These are phyloP conservation scores for Lophotis ruficrista DNA, from an alignment of 2,113 vertebrate genomes.

Conservation along the genomic window DNA sequence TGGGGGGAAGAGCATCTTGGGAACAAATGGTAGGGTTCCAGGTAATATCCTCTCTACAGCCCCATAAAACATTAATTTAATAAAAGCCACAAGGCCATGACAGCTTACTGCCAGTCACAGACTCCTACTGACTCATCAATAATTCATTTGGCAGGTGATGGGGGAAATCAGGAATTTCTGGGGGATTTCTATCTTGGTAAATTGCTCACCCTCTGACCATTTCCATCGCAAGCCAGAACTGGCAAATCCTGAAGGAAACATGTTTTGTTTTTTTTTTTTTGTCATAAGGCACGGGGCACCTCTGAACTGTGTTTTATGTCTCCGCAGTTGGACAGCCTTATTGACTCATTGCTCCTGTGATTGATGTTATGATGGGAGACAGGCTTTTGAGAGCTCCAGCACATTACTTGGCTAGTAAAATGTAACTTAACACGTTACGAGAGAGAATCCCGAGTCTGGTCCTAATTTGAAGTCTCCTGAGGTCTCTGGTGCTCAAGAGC, in stretches of 20 bases:
- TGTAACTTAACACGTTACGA: background rate
- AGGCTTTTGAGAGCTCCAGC: background rate
- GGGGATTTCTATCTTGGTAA: background rate
- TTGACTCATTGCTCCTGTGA: background rate
- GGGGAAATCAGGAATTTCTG: background rate
- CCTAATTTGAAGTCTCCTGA: background rate
- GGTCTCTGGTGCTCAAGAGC: background rate
- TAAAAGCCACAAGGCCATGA: background rate
- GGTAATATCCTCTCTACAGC: background rate
- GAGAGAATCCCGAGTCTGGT: background rate
- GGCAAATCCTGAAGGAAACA: background rate
- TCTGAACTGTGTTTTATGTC: background rate
- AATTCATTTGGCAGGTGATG: background rate
- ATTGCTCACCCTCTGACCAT: background rate
- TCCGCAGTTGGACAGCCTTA: background rate
- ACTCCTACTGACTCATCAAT: background rate
- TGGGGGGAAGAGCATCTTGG: background rate
- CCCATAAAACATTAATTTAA: background rate
- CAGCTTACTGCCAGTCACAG: background rate
- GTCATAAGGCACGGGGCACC: background rate
- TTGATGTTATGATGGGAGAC: background rate
- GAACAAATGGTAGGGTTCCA: background rate
- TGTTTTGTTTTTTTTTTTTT: background rate
- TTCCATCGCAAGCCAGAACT: background rate
- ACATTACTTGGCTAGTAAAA: background rate